Evolutionary conservation across 2,797 vertebrate genomes (phyloP).

Genomic region (Hydrocynus forskahlii): DNA sequence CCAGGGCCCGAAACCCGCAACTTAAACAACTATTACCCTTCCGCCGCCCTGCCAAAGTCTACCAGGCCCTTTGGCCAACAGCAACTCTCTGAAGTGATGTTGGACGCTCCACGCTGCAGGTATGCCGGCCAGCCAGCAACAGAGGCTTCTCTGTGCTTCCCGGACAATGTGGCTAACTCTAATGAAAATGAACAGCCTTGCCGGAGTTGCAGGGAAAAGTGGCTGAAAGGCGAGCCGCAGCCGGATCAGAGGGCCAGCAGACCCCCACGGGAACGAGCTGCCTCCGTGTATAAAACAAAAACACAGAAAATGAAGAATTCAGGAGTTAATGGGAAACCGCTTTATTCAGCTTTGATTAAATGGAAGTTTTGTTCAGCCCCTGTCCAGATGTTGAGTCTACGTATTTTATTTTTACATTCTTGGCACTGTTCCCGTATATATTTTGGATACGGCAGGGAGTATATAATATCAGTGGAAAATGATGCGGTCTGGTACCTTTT

Average conservation of each 20-base stretch:
- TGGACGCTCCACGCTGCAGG: constrained; percentile 46
- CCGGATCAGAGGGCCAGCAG: constrained; percentile 55
- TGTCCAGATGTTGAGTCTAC: constrained; percentile 99
- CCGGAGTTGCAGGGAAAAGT: constrained; percentile 50
- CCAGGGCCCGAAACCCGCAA: constrained; percentile 61
- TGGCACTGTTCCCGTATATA: constrained; percentile 95
- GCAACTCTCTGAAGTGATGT: constrained; percentile 61
- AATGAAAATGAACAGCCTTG: constrained; percentile 63
- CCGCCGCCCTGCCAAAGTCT: constrained; percentile 56
- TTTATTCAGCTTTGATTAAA: constrained; percentile 97
- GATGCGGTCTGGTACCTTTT: constrained; percentile 99
- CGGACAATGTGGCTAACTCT: constrained; percentile 61
- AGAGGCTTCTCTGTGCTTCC: constrained; percentile 49
- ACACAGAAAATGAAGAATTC: constrained; percentile 74
- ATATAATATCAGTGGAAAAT: constrained; percentile 99
- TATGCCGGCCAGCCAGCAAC: constrained; percentile 50
- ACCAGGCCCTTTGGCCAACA: constrained; percentile 56
- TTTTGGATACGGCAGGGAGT: constrained; percentile 98
- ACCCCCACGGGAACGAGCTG: constrained; percentile 43
- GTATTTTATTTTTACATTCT: constrained; percentile 95
- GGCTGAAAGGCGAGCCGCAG: constrained; percentile 56
- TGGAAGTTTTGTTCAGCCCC: constrained; percentile 96
- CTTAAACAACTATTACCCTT: constrained; percentile 62
- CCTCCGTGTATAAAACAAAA: constrained; percentile 38
- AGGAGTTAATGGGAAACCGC: constrained; percentile 92